Evolutionary conservation across 1,140 invertebrate genomes (phyloP).

Genomic region (Medauroidea extradentata): DNA sequence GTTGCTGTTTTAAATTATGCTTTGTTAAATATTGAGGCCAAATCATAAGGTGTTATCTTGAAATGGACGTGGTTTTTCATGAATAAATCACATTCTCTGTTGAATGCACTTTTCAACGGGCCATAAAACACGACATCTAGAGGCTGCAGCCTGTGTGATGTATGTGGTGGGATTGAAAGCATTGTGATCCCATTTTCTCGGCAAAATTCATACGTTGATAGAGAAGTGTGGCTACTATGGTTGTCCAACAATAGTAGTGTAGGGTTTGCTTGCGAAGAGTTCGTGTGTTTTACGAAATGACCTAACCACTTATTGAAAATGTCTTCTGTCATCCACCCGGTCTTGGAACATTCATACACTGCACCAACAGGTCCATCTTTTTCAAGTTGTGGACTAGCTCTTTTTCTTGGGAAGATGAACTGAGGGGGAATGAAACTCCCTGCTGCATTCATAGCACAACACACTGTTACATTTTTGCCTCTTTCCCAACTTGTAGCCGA

Average conservation of each 20-base stretch:
- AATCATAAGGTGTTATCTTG: conserved; percentile 37
- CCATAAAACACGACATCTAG: conserved; percentile 36
- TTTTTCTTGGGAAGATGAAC: conserved; percentile 38
- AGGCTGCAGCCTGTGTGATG: conserved; percentile 35
- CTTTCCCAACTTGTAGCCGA: conserved; percentile 31
- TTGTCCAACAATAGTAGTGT: conserved; percentile 41
- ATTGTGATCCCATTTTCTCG: conserved; percentile 10
- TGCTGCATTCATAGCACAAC: conserved; percentile 32
- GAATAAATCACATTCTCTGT: conserved; percentile 36
- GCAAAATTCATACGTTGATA: conserved; percentile 25
- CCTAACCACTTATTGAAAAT: conserved; percentile 1
- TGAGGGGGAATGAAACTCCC: conserved; percentile 38
- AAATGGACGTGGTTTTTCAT: conserved; percentile 24
- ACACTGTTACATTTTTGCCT: conserved; percentile 30
- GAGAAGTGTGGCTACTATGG: conserved; percentile 36
- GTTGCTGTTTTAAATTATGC: conserved; percentile 31
- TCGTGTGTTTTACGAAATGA: conserved; percentile 25
- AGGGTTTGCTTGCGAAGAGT: conserved; percentile 27
- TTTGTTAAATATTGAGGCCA: conserved; percentile 36
- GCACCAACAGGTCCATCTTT: conserved; percentile 19
- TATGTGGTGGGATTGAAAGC: too few relatives aligned
- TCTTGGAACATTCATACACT: conserved; percentile 7
- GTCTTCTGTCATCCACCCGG: conserved; percentile 18
- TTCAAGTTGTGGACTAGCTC: conserved; percentile 30
- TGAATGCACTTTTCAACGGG: conserved; percentile 41